Base-by-base conservation (phyloP, 1,140 invertebrate genomes). In the Sitophilus oryzae region DNA sequence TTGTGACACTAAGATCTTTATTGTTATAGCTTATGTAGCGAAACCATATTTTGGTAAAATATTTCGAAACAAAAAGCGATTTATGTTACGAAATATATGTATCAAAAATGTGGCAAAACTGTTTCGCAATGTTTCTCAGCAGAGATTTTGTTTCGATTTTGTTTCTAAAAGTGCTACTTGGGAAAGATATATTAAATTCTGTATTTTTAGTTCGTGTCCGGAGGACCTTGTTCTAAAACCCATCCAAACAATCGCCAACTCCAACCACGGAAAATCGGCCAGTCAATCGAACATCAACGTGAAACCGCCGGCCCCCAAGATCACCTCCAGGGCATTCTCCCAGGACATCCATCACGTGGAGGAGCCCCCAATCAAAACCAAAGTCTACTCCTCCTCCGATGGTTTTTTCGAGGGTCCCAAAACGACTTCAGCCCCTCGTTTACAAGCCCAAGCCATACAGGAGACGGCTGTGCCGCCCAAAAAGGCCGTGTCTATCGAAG, bases 341-440 rank as follows among this genome's bases (percentile, higher is more conserved):
- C 65, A 69, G 53, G 64, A 70, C 22, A 58, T 63, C 66, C n/a
- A n/a, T n/a, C 40, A 75, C 70, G 11, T 73, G 64, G 3, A 73
- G 40, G 62, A 63, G 2, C 5, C 38, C 8, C 48, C 54, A 11
- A n/a, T n/a, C n/a, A 43, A 48, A 44, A 54, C 61, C 25, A 68
- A 68, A 57, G 58, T 70, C 1, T n/a, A n/a, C n/a, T 78, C 75
- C 3, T 66, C 72, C 25, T 78, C 77, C 19, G 76, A 78, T 34
- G 74, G 76, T 34, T 75, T 72, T 21, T 62, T 75, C 40, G 71
- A 74, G 21, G 49, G 52, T 10, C 54, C 35, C 19, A 61, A 57
- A 53, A 21, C 51, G 8, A 51, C 42, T 8, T 8, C 48, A 1
- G 46, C 53, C n/a, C 44, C 56, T 6, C 63, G 58, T 34, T n/a